Conservation (phyloP, 2,797 vertebrate genomes). For the Perodicticus potto region DNA sequence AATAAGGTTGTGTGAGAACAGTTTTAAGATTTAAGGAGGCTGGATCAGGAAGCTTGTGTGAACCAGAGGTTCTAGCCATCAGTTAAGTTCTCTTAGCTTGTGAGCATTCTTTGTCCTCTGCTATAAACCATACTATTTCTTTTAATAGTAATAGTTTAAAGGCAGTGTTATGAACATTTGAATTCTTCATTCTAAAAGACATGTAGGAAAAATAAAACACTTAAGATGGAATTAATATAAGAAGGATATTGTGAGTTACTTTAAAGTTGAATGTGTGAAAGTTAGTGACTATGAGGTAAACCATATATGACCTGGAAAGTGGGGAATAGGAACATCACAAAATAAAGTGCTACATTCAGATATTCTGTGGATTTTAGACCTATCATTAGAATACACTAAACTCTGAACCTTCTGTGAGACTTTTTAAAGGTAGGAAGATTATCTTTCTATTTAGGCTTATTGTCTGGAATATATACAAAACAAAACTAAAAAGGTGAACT, state of each 20-base stretch:
- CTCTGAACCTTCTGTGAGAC: not conserved
- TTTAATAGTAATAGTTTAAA: slow-evolving; percentile 30
- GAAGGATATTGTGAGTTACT: slow-evolving; percentile 6
- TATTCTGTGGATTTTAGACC: not conserved
- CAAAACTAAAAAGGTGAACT: slow-evolving; percentile 25
- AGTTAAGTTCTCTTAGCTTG: slow-evolving; percentile 27
- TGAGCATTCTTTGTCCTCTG: not conserved
- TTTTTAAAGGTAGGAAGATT: slow-evolving; percentile 36
- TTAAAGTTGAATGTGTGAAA: slow-evolving; percentile 44
- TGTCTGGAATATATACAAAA: slow-evolving; percentile 54
- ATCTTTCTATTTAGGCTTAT: slow-evolving; percentile 21
- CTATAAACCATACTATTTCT: not conserved
- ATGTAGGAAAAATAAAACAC: not conserved
- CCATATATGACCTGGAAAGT: not conserved
- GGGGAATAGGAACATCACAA: not conserved
- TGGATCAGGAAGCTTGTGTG: not conserved
- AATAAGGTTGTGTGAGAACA: not conserved
- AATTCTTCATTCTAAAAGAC: slow-evolving; percentile 41
- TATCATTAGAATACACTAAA: not conserved
- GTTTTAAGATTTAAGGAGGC: not conserved
- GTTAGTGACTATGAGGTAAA: slow-evolving; percentile 21
- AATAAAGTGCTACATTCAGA: slow-evolving; percentile 8
- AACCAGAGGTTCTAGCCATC: not conserved
- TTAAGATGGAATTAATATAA: slow-evolving; percentile 34
- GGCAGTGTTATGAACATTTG: not conserved